Evolutionary conservation across 2,113 vertebrate species (phyloP).

Genomic region (Vombatus ursinus): DNA sequence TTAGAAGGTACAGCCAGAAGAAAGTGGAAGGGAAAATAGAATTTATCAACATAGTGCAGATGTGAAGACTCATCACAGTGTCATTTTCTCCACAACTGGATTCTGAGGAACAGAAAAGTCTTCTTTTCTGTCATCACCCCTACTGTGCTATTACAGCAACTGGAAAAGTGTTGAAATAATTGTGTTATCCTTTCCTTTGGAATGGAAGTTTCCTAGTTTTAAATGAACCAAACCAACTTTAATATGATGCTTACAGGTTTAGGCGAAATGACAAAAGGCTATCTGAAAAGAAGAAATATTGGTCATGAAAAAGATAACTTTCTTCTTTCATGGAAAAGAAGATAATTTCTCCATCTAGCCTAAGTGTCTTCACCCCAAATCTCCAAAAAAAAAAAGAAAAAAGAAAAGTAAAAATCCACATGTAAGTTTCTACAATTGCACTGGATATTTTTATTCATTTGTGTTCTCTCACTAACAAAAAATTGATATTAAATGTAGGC

Average conservation of each 20-base stretch:
- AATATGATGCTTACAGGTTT: slow-evolving; percentile 37
- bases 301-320: slow-evolving; percentile 63
- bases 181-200: slow-evolving; percentile 67
- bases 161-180: slow-evolving; percentile 60
- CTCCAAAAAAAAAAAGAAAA: slow-evolving; percentile 64
- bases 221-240: slow-evolving; percentile 65
- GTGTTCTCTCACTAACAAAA: slow-evolving; percentile 70
- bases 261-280: slow-evolving; percentile 53
- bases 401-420: slow-evolving; percentile 66
- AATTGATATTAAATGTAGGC: slow-evolving; percentile 28
- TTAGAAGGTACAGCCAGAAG: slow-evolving; percentile 52
- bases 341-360: slow-evolving; percentile 33
- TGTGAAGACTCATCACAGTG: not conserved
- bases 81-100: slow-evolving; percentile 31
- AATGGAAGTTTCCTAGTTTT: slow-evolving; percentile 45
- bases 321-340: slow-evolving; percentile 61
- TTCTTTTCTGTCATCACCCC: slow-evolving; percentile 20
- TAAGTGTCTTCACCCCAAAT: slow-evolving; percentile 55
- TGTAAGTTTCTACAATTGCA: slow-evolving; percentile 5
- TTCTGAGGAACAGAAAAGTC: slow-evolving; percentile 47
- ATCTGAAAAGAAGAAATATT: slow-evolving; percentile 51
- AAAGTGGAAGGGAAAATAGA: slow-evolving; percentile 45
- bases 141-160: slow-evolving; percentile 41
- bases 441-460: slow-evolving; percentile 57
- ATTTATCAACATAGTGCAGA: slow-evolving; percentile 41